Base-by-base conservation (phyloP, 1,140 invertebrate genomes). In the Drosophila sp. region DNA sequence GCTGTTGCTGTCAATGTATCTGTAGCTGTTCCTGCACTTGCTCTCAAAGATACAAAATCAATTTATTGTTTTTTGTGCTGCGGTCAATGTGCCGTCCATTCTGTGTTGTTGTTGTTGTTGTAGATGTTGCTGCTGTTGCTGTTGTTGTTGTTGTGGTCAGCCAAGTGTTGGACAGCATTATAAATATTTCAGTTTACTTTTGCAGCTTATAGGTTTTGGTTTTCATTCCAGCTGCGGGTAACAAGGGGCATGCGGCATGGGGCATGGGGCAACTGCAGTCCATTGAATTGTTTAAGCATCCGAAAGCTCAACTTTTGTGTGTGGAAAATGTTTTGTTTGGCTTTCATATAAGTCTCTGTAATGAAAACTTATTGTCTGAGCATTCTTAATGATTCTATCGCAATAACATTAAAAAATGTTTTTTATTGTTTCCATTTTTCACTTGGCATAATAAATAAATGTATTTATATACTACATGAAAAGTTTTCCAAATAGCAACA, bases 91-190 rank as follows among this genome's bases (percentile, higher is more conserved):
- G 25, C 69, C 54, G 43, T 59, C 65, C 41, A 56, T 16, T 27
- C 36, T n/a, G 27, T 32, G 11, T 53, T 64, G 16, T 41, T 57
- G 25, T 50, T 53, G 2, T 34, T 58, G 14, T 69, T 50, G 54
- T 16, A 43, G 61, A 27, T 63, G 45, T 43, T 43, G 46, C 38
- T 63, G 16, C 34, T 64, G 64, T 69, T 50, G 54, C 27, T 51
- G 61, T 34, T 63, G 45, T 43, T 43, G 46, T 46, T 63, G 16
- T 27, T 64, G 64, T 69, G 65, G 71, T 69, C 65, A 73, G 57
- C 57, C 72, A 74, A 74, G 72, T 74, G 72, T 74, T 70, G 72
- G 72, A 63, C 53, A 62, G 72, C 65, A 70, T 70, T 74, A 74
- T 74, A 74, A 74, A 74, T 74, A 74, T 70, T 74, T 74, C 50